Base-by-base conservation (phyloP, 1,140 invertebrate genomes). In the Drosophila lacteicornis region DNA sequence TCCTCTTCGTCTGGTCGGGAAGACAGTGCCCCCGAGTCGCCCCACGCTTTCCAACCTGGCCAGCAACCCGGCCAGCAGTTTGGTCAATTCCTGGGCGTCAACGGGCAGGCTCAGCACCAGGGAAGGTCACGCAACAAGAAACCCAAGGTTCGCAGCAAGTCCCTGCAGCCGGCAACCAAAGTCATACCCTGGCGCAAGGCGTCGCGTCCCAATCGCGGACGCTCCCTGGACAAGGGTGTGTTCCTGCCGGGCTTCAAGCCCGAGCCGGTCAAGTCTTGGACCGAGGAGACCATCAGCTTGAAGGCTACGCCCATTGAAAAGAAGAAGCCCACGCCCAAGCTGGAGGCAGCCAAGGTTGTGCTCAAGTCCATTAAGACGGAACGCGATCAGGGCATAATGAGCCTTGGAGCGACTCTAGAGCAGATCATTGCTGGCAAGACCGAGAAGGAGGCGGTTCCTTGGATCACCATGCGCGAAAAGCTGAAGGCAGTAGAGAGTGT, bases 211-310 rank as follows among this genome's bases (percentile, higher is more conserved):
- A 71, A 71, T 68, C 92, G 92, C 40, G 92, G 92, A 56, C 90
- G 92, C 13, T 93, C 92, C 0, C 40, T 93, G 47, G 92, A 92
- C 40, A 92, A 92, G 62, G 78, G 79, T 30, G 82, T 79, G 11
- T 91, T 90, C 68, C 62, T 82, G 25, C 83, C 91, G 0, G 91
- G 88, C 19, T 92, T 85, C 6, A 92, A 92, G 63, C 91, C 91
- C 0, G 92, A 91, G 17, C 92, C 91, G 12, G 70, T 92, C 12
- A 94, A 93, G 56, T 92, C 93, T 19, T 95, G 94, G 94, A 95
- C 93, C 38, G 93, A 95, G 80, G 94, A 95, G 91, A 92, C 90
- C 63, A 93, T 95, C 45, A 93, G 94, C 76, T 79, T 95, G 13
- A 95, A 95, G 79, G 94, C 94, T 22, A 84, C 91, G 13, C 91